These are phyloP conservation scores for Thysanoteuthis rhombus DNA, from an alignment of 2,888 invertebrate species.

Conservation along the genomic window DNA sequence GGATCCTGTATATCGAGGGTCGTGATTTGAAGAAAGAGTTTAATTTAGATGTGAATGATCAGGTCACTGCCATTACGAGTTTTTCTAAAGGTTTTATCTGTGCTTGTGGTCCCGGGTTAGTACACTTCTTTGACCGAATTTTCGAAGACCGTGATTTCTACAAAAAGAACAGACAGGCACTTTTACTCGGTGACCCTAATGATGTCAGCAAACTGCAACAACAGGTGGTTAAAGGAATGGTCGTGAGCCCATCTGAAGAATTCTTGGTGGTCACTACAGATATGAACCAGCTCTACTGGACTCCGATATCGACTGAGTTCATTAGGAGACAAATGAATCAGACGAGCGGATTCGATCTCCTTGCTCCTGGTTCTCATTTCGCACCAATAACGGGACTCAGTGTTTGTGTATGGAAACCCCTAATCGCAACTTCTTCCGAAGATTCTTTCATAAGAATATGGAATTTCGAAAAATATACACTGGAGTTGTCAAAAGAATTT, in stretches of 20 bases:
- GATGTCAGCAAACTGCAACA: neutral
- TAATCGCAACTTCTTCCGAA: neutral
- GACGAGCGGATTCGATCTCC: neutral
- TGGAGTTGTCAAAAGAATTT: neutral
- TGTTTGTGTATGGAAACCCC: conserved; percentile 18
- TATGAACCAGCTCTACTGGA: conserved; percentile 14
- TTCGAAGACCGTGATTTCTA: neutral
- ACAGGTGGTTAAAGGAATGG: neutral
- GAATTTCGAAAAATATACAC: neutral
- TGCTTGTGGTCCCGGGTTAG: neutral
- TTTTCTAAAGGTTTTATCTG: conserved; percentile 17
- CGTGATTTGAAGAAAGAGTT: neutral
- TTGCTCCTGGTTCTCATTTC: neutral
- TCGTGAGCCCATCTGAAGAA: neutral
- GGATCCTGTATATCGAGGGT: neutral
- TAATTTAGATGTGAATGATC: neutral
- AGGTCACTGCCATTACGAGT: neutral
- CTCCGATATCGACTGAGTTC: neutral
- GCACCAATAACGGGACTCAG: neutral
- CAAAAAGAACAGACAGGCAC: neutral
- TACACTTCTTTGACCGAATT: conserved; percentile 21
- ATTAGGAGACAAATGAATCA: neutral
- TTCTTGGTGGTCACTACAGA: neutral
- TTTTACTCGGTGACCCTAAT: neutral
- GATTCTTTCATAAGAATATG: conserved; percentile 14